Percentiles rank a stretch among this genome's conserved stretches.
These are phyloP conservation scores for Latheticus oryzae DNA, from an alignment of 2,888 invertebrate species.

Conservation along the genomic window DNA sequence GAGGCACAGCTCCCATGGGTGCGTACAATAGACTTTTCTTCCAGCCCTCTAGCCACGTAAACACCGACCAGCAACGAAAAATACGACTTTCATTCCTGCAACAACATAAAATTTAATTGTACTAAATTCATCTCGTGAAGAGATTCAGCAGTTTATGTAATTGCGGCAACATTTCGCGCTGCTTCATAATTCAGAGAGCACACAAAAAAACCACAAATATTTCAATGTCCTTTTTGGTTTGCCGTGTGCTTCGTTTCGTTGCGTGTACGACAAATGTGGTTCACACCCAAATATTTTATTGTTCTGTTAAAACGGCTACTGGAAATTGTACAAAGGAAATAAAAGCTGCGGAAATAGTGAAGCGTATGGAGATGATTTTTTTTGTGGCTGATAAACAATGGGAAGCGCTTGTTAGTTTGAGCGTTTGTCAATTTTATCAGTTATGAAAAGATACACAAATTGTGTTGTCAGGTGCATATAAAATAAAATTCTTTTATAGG, in stretches of 20 bases:
- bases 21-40: constrained; percentile 61
- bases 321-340: background rate
- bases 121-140: constrained; percentile 1
- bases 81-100: constrained; percentile 60
- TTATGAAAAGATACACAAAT: constrained; percentile 7
- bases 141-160: constrained; percentile 12
- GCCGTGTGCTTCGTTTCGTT: constrained; percentile 2
- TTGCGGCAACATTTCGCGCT: constrained; percentile 7
- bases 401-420: constrained; percentile 1
- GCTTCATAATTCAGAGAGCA: constrained; percentile 14
- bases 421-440: background rate
- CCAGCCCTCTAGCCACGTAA: constrained; percentile 61
- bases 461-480: too few relatives aligned
- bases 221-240: constrained; percentile 17
- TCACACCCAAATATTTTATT: constrained; percentile 25
- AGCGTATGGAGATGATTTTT: background rate
- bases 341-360: background rate
- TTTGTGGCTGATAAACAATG: constrained; percentile 5
- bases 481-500: too few relatives aligned
- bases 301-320: constrained; percentile 1
- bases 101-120: constrained; percentile 33
- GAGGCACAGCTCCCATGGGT: constrained; percentile 60
- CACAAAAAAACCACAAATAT: constrained; percentile 22
- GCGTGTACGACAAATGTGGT: constrained; percentile 27
- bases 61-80: constrained; percentile 60